Evolutionary conservation across 2,113 vertebrate genomes (phyloP).

Genomic region (Etheostoma cragini): DNA sequence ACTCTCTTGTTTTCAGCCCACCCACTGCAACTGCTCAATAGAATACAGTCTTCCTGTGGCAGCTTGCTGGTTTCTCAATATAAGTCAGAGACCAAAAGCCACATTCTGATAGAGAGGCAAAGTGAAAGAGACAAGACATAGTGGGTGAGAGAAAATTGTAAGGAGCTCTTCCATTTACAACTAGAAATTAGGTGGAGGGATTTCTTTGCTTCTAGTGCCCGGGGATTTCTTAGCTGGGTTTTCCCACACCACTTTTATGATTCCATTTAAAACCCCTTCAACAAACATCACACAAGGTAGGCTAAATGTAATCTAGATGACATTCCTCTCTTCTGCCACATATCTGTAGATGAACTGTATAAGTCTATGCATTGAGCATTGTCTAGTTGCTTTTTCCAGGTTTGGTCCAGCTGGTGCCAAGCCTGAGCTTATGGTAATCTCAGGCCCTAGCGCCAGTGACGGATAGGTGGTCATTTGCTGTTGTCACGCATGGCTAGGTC

Average conservation of each 20-base stretch:
- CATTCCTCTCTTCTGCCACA: constrained; percentile 1
- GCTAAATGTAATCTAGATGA: constrained; percentile 20
- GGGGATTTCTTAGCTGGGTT: constrained; percentile 75
- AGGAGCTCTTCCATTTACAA: constrained; percentile 48
- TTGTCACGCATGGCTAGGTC: constrained; percentile 68
- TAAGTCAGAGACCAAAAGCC: constrained; percentile 72
- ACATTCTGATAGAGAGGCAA: constrained; percentile 49
- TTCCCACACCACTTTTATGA: constrained; percentile 66
- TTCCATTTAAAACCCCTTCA: constrained; percentile 53
- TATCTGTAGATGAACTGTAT: constrained; percentile 6
- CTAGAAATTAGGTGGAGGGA: constrained; percentile 57
- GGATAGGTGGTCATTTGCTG: constrained; percentile 73
- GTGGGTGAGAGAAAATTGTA: constrained; percentile 20
- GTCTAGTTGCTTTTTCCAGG: constrained; percentile 52
- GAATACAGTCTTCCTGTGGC: constrained; percentile 74
- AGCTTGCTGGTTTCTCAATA: constrained; percentile 61
- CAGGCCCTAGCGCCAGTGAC: constrained; percentile 55
- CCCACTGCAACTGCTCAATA: constrained; percentile 76
- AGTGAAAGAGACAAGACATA: constrained; percentile 44
- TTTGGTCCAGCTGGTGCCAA: constrained; percentile 67
- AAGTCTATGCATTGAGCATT: constrained; percentile 16
- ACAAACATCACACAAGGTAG: neutral
- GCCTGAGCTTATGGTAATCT: constrained; percentile 70
- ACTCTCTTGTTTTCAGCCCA: constrained; percentile 71
- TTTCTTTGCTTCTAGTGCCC: constrained; percentile 34